These are phyloP conservation scores for Xiphophorus maculatus DNA, from an alignment of 2,113 vertebrate species.

Conservation along the genomic window DNA sequence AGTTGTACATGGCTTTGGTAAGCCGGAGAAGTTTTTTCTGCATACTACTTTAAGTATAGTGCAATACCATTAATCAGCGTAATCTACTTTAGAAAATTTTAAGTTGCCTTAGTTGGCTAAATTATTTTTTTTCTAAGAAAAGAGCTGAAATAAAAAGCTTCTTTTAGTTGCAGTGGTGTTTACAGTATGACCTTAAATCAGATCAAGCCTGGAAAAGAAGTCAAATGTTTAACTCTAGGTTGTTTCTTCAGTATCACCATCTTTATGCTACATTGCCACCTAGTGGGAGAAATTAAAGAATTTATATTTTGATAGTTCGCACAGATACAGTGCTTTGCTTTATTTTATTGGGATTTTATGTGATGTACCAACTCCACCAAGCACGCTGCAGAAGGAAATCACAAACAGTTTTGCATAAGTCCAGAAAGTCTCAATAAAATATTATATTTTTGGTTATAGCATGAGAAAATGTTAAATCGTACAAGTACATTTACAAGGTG, in stretches of 20 bases:
- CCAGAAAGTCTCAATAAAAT: background rate
- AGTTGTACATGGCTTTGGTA: background rate
- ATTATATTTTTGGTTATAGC: no score
- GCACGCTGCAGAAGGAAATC: background rate
- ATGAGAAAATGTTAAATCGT: no score
- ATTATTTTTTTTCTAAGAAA: background rate
- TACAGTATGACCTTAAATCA: background rate
- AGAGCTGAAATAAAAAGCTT: background rate
- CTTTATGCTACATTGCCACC: background rate
- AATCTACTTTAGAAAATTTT: no score
- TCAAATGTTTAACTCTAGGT: background rate
- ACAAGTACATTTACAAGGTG: background rate
- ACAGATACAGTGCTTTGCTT: no score
- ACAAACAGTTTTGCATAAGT: background rate
- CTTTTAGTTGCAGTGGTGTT: background rate
- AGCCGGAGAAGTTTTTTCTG: background rate
- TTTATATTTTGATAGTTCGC: no score
- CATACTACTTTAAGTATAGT: background rate
- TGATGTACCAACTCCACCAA: no score
- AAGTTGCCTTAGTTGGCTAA: background rate
- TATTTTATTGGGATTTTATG: no score
- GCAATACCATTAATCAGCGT: no score
- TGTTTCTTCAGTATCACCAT: background rate
- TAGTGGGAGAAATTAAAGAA: constrained; percentile 3
- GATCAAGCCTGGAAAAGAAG: background rate